Evolutionary conservation across 2,797 vertebrate genomes (phyloP), one percentile per base, ranked within the genome.

Genomic region (Cryptoprocta ferox): DNA sequence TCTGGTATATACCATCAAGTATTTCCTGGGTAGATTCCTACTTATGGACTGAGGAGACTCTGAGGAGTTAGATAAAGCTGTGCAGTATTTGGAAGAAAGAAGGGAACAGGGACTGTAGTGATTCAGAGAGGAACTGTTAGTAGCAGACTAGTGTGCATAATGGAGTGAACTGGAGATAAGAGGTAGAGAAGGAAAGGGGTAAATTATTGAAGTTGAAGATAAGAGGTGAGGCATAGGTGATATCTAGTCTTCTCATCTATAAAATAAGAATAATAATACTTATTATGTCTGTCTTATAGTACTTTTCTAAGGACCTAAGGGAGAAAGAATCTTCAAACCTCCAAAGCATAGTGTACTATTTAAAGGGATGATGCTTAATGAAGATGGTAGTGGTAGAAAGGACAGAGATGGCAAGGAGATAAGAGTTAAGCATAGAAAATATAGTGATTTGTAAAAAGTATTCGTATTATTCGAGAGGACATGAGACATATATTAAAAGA

Each of bases 31-130:
- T 91, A 61, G 70, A 35, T 71, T 93, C 11, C 35, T 96, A 63
- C 48, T 63, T 85, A 42, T 21, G 14, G 3, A 88, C 93, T 90
- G 91, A 26, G 88, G 63, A 83, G 42, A 76, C 32, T 89, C 26
- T 94, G 42, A 97, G n/a, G 65, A 79, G 56, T 86, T 86, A 89
- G 50, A 80, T 15, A 81, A 71, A 95, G 73, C 48, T 73, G 19
- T 82, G 30, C 78, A 39, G 24, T 80, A 70, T 48, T 92, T 65
- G 56, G 59, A 28, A 92, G 78, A 95, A 18, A 86, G 73, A 89
- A 91, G 19, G 18, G 6, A 12, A 28, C 4, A 78, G 21, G 4
- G 48, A 86, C 15, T 78, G 16, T 6, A 94, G 42, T 63, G 42
- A 50, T 6, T 90, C n/a, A 82, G 21, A 88, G 56, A 94, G 56